These are phyloP conservation scores for Lepilemur septentrionalis DNA, from an alignment of 2,797 vertebrate genomes.

Conservation along the genomic window DNA sequence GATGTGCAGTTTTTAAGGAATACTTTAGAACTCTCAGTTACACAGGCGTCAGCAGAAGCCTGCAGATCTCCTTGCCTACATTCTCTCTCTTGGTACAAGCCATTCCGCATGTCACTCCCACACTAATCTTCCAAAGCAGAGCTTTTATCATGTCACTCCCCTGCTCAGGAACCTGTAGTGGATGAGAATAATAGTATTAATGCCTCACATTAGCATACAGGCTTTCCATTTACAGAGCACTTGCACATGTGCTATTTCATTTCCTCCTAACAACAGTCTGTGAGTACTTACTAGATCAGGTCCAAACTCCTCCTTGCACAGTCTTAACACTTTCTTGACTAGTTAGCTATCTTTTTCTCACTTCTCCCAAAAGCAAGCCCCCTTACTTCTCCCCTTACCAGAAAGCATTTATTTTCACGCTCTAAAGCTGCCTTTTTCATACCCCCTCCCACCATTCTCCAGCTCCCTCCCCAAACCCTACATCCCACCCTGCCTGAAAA, in stretches of 20 bases:
- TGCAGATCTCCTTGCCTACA: no score
- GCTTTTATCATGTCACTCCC: background rate
- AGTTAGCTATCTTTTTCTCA: background rate
- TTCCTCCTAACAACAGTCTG: background rate
- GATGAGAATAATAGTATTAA: background rate
- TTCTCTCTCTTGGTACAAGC: background rate
- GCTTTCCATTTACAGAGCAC: background rate
- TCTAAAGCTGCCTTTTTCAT: background rate
- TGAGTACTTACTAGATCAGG: background rate
- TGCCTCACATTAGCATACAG: background rate
- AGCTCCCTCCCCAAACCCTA: accelerated
- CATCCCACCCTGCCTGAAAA: background rate
- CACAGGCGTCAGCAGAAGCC: background rate
- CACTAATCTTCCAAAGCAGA: background rate
- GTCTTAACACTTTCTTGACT: background rate
- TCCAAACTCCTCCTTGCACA: background rate
- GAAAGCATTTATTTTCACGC: background rate
- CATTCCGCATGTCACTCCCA: background rate
- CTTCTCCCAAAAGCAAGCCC: background rate
- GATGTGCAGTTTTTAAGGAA: background rate
- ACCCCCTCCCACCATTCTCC: accelerated
- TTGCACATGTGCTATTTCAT: background rate
- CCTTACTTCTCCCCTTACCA: background rate
- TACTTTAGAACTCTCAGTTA: background rate
- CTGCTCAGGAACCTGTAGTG: background rate